Conservation (phyloP, 2,888 invertebrate genomes). For the Ectemnius cavifrons region DNA sequence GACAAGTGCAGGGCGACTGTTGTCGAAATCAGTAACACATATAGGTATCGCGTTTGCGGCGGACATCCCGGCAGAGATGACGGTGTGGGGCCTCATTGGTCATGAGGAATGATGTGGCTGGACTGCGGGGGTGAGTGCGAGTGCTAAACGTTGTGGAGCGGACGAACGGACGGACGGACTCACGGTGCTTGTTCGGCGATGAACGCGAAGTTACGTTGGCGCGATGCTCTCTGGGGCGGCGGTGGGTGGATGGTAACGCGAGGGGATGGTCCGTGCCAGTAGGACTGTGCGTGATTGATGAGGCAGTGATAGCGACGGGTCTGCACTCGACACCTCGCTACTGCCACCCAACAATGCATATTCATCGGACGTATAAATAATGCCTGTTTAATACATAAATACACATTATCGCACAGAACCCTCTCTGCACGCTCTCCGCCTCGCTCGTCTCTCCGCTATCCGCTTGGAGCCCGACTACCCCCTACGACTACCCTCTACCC, state of each 20-base stretch:
- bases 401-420: constrained; percentile 67
- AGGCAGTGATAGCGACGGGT: constrained; percentile 78
- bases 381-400: constrained; percentile 77
- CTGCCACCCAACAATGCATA: constrained; percentile 77
- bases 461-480: constrained; percentile 2
- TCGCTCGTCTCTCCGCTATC: constrained; percentile 19
- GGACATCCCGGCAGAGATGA: constrained; percentile 21
- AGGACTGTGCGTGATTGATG: constrained; percentile 77
- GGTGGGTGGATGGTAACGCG: constrained; percentile 32
- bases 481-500: neutral
- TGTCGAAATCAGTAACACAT: too few relatives aligned
- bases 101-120: constrained; percentile 68
- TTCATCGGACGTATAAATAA: constrained; percentile 77
- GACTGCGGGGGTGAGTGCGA: constrained; percentile 47
- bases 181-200: neutral
- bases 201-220: constrained; percentile 17
- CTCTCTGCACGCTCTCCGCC: constrained; percentile 26
- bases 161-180: constrained; percentile 12
- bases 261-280: constrained; percentile 35
- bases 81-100: constrained; percentile 12
- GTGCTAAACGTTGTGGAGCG: constrained; percentile 15
- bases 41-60: too few relatives aligned
- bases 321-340: constrained; percentile 77
- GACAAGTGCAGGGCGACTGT: too few relatives aligned
- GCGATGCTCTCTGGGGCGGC: constrained; percentile 26